These are phyloP conservation scores for Clunio marinus DNA, from an alignment of 2,888 invertebrate genomes.

Conservation along the genomic window DNA sequence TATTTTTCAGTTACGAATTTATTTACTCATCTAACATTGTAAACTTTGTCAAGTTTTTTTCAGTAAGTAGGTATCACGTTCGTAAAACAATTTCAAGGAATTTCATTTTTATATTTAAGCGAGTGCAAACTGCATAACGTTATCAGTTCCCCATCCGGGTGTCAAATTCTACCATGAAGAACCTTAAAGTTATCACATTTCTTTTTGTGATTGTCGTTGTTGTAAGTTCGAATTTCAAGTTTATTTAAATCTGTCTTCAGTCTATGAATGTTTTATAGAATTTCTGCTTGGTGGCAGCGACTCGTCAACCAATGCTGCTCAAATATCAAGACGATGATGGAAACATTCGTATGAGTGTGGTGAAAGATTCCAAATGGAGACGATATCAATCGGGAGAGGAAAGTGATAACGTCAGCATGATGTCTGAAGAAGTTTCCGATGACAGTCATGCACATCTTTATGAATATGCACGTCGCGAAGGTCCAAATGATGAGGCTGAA, in stretches of 20 bases:
- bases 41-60: too few relatives aligned
- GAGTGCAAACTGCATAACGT: background rate
- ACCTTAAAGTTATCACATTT: background rate
- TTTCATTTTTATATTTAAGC: slow-evolving; percentile 35
- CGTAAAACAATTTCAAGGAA: slow-evolving; percentile 28
- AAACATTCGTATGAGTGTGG: slow-evolving; percentile 8
- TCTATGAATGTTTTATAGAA: background rate
- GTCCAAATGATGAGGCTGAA: slow-evolving; percentile 12
- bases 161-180: slow-evolving; percentile 6
- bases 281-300: background rate
- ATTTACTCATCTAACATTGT: too few relatives aligned
- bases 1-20: too few relatives aligned
- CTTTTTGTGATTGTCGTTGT: background rate
- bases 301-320: background rate
- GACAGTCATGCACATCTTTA: background rate
- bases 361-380: slow-evolving; percentile 11
- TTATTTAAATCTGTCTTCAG: background rate
- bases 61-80: slow-evolving; percentile 28
- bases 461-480: slow-evolving; percentile 11
- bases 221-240: too few relatives aligned
- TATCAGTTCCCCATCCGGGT: slow-evolving; percentile 26
- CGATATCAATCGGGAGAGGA: background rate
- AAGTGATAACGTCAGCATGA: background rate
- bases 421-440: background rate
- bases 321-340: slow-evolving; percentile 24